These are phyloP conservation scores for Myotis yumanensis DNA, from an alignment of 2,113 vertebrate species.

Conservation along the genomic window DNA sequence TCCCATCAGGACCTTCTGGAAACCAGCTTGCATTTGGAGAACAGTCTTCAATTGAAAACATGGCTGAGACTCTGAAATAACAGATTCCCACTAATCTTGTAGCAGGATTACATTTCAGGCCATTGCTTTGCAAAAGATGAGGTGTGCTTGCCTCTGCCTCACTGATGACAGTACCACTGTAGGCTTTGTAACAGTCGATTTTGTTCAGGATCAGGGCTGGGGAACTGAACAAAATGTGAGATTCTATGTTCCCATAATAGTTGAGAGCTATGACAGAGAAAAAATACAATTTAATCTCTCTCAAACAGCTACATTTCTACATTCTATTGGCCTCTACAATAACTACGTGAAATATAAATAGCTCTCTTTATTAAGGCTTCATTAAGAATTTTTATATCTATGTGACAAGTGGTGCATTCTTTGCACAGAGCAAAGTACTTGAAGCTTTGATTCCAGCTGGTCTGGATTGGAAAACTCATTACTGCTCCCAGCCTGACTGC, in stretches of 20 bases:
- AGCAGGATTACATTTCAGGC: not conserved
- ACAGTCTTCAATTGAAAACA: not conserved
- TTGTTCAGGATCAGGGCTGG: not conserved
- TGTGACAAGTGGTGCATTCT: not conserved
- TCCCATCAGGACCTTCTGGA: not conserved
- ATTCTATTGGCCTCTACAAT: conserved; percentile 23
- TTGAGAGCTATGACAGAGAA: conserved; percentile 1
- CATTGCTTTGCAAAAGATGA: not conserved
- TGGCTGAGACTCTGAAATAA: not conserved
- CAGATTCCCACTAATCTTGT: not conserved
- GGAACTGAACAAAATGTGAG: conserved; percentile 14
- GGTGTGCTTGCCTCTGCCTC: not conserved
- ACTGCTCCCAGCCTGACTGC: conserved; percentile 30
- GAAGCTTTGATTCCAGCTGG: conserved; percentile 52
- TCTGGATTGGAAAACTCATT: conserved; percentile 71
- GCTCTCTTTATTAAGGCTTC: conserved; percentile 58
- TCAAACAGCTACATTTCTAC: conserved; percentile 26
- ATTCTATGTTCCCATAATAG: conserved; percentile 5
- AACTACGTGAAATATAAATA: conserved; percentile 19
- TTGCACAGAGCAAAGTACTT: not conserved
- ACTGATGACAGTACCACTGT: not conserved
- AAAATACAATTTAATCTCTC: conserved; percentile 43
- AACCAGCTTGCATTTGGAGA: not conserved
- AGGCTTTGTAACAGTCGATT: conserved; percentile 24
- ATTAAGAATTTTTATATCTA: conserved; percentile 64